phyloP scores from a whole-genome alignment of 2,888 invertebrate species.

The Tetragonula carbonaria region DNA sequence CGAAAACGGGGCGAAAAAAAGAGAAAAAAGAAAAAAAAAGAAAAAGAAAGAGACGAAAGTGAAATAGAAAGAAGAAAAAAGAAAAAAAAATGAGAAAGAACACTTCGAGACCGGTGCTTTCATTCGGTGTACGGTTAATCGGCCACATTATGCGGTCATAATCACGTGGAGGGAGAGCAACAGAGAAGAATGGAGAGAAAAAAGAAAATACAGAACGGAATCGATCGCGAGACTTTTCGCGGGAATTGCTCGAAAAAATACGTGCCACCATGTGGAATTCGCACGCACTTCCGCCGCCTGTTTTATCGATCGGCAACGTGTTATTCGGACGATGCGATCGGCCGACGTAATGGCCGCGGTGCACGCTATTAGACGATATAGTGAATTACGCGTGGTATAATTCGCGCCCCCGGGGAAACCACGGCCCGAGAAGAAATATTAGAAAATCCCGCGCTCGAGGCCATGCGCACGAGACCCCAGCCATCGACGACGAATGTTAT shows the following conservation, averaged over 20 bases:
- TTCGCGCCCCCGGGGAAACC: conserved; percentile 5
- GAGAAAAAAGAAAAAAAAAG: not conserved
- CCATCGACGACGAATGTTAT: conserved; percentile 51
- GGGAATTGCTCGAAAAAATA: conserved; percentile 14
- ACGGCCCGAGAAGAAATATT: conserved; percentile 51
- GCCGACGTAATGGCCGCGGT: conserved; percentile 39
- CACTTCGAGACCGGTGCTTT: not conserved
- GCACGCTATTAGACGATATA: conserved; percentile 56
- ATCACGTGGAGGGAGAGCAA: conserved; percentile 5
- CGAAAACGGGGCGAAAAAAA: not conserved
- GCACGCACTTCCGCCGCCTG: conserved; percentile 26
- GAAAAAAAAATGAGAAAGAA: not conserved
- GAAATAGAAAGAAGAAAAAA: not conserved
- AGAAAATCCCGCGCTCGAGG: conserved; percentile 43
- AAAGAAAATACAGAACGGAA: not conserved
- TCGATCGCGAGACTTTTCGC: not conserved
- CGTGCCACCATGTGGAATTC: conserved; percentile 32
- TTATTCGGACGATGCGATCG: conserved; percentile 36
- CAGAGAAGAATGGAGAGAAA: not conserved
- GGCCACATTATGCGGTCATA: conserved; percentile 18
- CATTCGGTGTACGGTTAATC: not conserved
- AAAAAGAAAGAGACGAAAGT: not conserved
- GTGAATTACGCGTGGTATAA: conserved; percentile 51
- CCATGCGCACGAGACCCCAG: not conserved
- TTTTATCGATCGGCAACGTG: conserved; percentile 53